Base-by-base conservation (phyloP, 2,888 invertebrate species). In the Volucella inflata region DNA sequence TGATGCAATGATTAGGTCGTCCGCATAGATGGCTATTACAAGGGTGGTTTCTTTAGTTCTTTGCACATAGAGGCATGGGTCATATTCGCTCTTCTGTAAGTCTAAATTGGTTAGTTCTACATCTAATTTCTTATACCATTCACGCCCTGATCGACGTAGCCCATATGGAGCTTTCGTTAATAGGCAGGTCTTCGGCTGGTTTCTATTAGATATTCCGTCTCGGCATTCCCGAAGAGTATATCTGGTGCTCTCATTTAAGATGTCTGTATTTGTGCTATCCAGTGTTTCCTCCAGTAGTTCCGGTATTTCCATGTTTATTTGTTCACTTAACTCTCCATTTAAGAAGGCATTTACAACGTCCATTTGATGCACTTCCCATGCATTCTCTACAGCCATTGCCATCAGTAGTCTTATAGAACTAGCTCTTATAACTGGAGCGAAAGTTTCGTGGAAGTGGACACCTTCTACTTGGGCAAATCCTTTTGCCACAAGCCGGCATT, bases 311-410 rank as follows among this genome's bases (percentile, higher is more conserved):
- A n/a, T n/a, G n/a, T n/a, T n/a, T n/a, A n/a, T n/a, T n/a, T n/a
- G n/a, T n/a, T n/a, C n/a, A n/a, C n/a, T n/a, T n/a, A n/a, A n/a
- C 6, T 62, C 44, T 71, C 48, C 30, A 38, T 48, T 74, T 51
- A 38, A 74, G 38, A 38, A 53, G 1, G 85, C 85, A 0, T 87
- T 85, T 4, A 78, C 74, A 1, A 84, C 78, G 53, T 87, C 84
- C 77, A 84, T 76, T 53, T 87, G 87, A n/a, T n/a, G n/a, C n/a
- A n/a, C n/a, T n/a, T n/a, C n/a, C n/a, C n/a, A n/a, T n/a, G n/a
- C n/a, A n/a, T n/a, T n/a, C n/a, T n/a, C n/a, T n/a, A n/a, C n/a
- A n/a, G n/a, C n/a, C n/a, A n/a, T n/a, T n/a, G n/a, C n/a, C n/a
- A n/a, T n/a, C n/a, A n/a, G n/a, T n/a, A n/a, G n/a, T n/a, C n/a